Conservation (phyloP, 2,888 invertebrate species). For the Nemotelus pantherinus region DNA sequence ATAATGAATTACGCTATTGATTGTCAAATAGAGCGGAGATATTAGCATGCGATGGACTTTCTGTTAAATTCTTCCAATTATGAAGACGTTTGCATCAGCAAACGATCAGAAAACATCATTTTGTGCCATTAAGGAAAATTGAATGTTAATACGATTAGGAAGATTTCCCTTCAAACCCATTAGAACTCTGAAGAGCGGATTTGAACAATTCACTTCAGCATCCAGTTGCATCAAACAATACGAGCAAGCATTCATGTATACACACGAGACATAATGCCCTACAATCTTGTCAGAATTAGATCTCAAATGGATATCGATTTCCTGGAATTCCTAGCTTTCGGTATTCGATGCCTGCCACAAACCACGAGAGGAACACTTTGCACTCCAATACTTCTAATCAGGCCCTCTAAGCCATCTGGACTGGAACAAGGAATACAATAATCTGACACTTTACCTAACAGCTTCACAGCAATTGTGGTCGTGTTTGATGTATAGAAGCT, state of each 20-base stretch:
- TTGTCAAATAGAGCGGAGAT: background rate
- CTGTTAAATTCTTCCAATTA: too few species aligned
- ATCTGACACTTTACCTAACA: slow-evolving; percentile 46
- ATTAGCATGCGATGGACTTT: too few species aligned
- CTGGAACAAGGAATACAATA: slow-evolving; percentile 8
- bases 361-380: background rate
- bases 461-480: slow-evolving; percentile 43
- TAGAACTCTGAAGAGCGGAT: background rate
- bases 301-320: slow-evolving; percentile 21
- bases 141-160: background rate
- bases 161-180: slow-evolving; percentile 2
- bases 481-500: slow-evolving; percentile 13
- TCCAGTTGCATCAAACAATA: slow-evolving; percentile 10
- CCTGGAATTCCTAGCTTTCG: background rate
- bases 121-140: background rate
- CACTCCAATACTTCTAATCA: background rate
- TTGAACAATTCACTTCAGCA: background rate
- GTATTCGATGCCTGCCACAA: background rate
- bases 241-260: background rate
- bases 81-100: background rate
- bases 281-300: slow-evolving; percentile 5
- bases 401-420: slow-evolving; percentile 1
- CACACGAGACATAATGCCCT: background rate
- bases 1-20: background rate
- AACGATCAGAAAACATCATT: background rate